These are phyloP conservation scores for Drosophila orosa DNA, from an alignment of 1,140 invertebrate genomes.

Conservation along the genomic window DNA sequence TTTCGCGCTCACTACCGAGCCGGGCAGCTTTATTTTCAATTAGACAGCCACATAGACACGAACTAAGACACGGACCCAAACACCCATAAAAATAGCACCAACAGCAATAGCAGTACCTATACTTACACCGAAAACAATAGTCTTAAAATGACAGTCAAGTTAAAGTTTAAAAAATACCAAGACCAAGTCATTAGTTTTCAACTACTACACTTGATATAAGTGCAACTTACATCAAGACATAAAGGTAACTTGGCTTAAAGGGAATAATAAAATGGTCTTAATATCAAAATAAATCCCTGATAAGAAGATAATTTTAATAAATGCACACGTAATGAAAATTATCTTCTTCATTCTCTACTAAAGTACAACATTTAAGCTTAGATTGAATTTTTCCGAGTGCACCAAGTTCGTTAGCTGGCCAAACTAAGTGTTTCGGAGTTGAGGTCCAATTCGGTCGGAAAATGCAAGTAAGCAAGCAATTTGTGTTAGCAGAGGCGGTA, in stretches of 20 bases:
- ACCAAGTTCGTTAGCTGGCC: constrained; percentile 18
- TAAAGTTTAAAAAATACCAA: not conserved
- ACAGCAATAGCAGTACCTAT: constrained; percentile 5
- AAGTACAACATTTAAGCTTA: not conserved
- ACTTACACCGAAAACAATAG: constrained; percentile 17
- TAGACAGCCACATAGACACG: constrained; percentile 45
- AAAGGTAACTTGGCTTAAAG: not conserved
- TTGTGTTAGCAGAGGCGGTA: constrained; percentile 37
- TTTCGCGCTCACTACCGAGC: constrained; percentile 29
- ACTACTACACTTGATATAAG: too few relatives aligned
- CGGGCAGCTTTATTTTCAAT: constrained; percentile 57
- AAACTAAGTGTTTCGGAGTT: constrained; percentile 36
- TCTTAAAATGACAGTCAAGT: not conserved
- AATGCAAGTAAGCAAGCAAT: constrained; percentile 45
- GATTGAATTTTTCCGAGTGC: not conserved
- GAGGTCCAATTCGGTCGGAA: constrained; percentile 35
- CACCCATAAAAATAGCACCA: constrained; percentile 37
- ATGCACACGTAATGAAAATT: not conserved
- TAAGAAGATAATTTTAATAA: too few relatives aligned
- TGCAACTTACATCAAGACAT: not conserved
- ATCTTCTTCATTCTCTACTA: not conserved
- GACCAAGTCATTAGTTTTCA: not conserved
- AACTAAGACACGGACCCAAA: constrained; percentile 36
- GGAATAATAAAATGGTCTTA: too few relatives aligned
- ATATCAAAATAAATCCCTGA: not conserved